phyloP scores from a whole-genome alignment of 2,113 vertebrate species.

The Chaenocephalus aceratus region DNA sequence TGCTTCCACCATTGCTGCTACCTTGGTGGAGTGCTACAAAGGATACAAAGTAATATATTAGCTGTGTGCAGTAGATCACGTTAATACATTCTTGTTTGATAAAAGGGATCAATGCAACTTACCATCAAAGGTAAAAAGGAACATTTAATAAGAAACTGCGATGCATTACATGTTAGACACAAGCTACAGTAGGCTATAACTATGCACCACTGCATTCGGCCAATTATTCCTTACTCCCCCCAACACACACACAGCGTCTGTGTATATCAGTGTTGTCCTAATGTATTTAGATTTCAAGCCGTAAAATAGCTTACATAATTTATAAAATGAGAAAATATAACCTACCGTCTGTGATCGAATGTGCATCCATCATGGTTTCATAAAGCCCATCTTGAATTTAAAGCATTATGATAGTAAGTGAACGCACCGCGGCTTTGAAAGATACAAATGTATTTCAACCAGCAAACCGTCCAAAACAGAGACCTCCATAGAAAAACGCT shows the following conservation, averaged over 20 bases:
- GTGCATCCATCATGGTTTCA: conserved; percentile 42
- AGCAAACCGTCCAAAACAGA: conserved; percentile 4
- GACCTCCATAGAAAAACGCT: neutral
- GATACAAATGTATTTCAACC: conserved; percentile 11
- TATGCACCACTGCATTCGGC: conserved; percentile 65
- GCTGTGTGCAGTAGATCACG: neutral
- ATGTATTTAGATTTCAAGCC: neutral
- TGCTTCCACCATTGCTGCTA: conserved; percentile 57
- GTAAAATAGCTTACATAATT: neutral
- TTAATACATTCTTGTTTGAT: neutral
- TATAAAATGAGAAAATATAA: neutral
- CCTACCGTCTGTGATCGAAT: conserved; percentile 41
- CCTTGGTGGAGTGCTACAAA: conserved; percentile 49
- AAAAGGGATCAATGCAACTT: neutral
- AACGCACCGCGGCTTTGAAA: conserved; percentile 49
- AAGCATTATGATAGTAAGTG: conserved; percentile 29
- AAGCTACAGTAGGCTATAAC: conserved; percentile 27
- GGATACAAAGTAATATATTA: conserved; percentile 45
- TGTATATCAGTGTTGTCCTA: neutral
- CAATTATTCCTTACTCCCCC: conserved; percentile 33
- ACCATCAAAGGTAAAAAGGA: neutral
- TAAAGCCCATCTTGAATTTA: conserved; percentile 41
- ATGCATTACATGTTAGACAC: conserved; percentile 12
- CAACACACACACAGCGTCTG: conserved; percentile 2
- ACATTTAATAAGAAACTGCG: neutral